Percentiles rank a stretch among this genome's conserved stretches.
phyloP scores from a whole-genome alignment of 2,113 vertebrate genomes.

The Oryzias curvinotus region DNA sequence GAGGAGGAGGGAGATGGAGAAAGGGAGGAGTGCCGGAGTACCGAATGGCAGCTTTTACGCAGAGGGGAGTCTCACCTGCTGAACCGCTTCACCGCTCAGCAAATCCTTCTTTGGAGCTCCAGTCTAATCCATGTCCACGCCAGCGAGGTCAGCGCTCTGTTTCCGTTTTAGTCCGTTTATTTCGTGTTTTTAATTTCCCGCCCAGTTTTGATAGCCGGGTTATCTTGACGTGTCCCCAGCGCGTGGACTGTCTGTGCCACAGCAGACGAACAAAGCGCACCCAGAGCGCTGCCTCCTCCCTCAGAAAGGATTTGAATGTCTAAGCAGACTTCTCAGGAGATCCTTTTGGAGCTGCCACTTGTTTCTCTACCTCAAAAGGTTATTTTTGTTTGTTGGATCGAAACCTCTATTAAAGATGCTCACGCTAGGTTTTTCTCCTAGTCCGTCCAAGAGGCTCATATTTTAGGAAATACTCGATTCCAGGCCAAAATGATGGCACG shows the following conservation, averaged over 20 bases:
- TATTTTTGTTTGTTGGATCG: slow-evolving; percentile 23
- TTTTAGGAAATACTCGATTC: slow-evolving; percentile 57
- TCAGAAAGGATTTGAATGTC: slow-evolving; percentile 54
- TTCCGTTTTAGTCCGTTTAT: slow-evolving; percentile 25
- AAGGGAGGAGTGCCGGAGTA: slow-evolving; percentile 62
- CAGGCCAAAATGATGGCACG: slow-evolving; percentile 61
- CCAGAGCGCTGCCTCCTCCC: slow-evolving; percentile 50
- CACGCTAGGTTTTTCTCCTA: slow-evolving; percentile 33
- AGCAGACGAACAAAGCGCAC: slow-evolving; percentile 64
- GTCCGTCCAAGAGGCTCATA: slow-evolving; percentile 48
- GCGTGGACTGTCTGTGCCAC: slow-evolving; percentile 37
- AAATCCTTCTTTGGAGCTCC: slow-evolving; percentile 44
- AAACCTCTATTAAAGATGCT: slow-evolving; percentile 53
- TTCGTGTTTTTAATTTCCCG: slow-evolving; percentile 23
- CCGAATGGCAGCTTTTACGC: slow-evolving; percentile 75
- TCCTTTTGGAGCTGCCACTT: slow-evolving; percentile 18
- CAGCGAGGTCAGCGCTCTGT: slow-evolving; percentile 51
- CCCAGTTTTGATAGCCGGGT: slow-evolving; percentile 25
- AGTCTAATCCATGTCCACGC: slow-evolving; percentile 66
- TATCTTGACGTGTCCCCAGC: slow-evolving; percentile 24
- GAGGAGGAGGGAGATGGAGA: slow-evolving; percentile 12
- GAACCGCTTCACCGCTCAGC: slow-evolving; percentile 67
- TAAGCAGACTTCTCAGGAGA: slow-evolving; percentile 57
- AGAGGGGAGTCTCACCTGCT: slow-evolving; percentile 79
- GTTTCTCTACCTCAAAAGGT: slow-evolving; percentile 15